These are phyloP conservation scores for Coenonympha glycerion DNA, from an alignment of 2,888 invertebrate genomes.

Conservation along the genomic window DNA sequence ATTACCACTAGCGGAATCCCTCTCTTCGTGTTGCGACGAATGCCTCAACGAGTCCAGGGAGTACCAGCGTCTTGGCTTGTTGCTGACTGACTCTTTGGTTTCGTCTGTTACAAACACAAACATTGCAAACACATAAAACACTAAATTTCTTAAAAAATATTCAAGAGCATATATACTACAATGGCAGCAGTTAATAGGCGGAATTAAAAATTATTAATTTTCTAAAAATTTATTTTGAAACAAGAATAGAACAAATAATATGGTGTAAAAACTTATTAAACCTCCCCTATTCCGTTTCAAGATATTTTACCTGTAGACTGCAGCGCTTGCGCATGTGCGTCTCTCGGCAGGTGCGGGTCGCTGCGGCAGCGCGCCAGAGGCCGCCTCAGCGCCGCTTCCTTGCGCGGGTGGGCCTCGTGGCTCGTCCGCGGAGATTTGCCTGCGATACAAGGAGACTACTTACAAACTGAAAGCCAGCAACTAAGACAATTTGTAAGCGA, in stretches of 20 bases:
- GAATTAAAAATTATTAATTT: too few relatives aligned
- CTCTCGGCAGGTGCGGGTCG: constrained; percentile 61
- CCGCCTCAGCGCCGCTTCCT: constrained; percentile 52
- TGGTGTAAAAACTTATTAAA: too few relatives aligned
- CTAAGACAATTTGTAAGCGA: too few relatives aligned
- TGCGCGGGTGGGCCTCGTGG: constrained; percentile 52
- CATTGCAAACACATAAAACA: too few relatives aligned
- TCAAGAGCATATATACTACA: too few relatives aligned
- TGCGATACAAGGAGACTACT: too few relatives aligned
- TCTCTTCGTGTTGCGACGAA: constrained; percentile 56
- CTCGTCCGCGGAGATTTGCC: constrained; percentile 62
- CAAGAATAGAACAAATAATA: too few relatives aligned
- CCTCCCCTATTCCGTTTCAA: not conserved
- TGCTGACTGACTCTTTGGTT: constrained; percentile 54
- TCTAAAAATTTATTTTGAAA: too few relatives aligned
- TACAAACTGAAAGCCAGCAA: too few relatives aligned
- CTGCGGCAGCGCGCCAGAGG: constrained; percentile 62
- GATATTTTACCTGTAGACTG: constrained; percentile 12
- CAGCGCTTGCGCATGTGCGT: constrained; percentile 25
- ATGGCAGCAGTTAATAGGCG: too few relatives aligned
- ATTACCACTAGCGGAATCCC: constrained; percentile 68
- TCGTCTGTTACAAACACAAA: constrained; percentile 39
- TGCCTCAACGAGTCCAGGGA: constrained; percentile 66
- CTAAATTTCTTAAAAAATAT: too few relatives aligned
- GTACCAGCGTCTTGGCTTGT: constrained; percentile 59